Evolutionary conservation across 2,113 vertebrate genomes (phyloP).

Genomic region (Sylvia atricapilla): DNA sequence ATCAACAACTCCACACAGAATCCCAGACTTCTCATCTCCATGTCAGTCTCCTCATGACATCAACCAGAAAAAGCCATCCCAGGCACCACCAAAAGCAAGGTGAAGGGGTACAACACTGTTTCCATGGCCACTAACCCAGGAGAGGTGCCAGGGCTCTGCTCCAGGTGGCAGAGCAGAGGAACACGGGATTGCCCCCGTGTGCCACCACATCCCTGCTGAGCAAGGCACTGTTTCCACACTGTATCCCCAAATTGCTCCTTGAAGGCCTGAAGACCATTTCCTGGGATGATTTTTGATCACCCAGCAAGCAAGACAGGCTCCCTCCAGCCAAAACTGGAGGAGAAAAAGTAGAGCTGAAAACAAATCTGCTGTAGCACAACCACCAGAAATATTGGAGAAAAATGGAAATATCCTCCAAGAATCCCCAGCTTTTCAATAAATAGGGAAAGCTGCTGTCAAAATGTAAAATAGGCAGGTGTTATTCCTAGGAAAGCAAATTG

Average conservation of each 20-base stretch:
- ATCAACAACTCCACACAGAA: background rate
- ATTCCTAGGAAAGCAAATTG: background rate
- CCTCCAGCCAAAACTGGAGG: background rate
- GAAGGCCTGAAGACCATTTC: background rate
- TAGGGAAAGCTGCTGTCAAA: background rate
- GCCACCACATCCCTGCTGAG: background rate
- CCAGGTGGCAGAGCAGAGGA: rapidly evolving
- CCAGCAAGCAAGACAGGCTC: background rate
- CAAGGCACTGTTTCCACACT: background rate
- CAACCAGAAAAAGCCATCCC: background rate
- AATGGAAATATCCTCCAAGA: background rate
- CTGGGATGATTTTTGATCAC: background rate
- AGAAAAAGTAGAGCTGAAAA: constrained; percentile 7
- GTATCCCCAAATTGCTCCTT: rapidly evolving
- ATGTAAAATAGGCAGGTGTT: background rate
- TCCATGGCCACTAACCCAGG: rapidly evolving
- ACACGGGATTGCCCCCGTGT: rapidly evolving
- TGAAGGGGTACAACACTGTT: rapidly evolving
- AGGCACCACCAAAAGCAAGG: background rate
- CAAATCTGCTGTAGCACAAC: background rate
- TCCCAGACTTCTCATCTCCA: background rate
- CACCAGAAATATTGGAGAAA: background rate
- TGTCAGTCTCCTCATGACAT: background rate
- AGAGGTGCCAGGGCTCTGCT: background rate
- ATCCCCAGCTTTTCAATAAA: background rate